Conservation (phyloP, 23 tunicate species). For the Ascidia mentula region DNA sequence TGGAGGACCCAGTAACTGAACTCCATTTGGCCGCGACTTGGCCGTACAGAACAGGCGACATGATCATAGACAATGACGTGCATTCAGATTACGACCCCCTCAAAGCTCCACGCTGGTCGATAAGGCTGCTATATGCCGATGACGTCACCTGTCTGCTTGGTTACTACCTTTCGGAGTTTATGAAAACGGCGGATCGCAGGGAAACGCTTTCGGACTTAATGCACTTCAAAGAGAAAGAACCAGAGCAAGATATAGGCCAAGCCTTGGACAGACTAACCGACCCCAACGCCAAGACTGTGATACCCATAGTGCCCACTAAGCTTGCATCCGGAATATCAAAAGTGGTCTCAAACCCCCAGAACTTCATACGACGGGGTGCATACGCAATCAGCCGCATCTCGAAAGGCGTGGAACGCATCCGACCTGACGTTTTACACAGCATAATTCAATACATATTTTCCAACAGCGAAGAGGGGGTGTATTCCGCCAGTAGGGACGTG, state of each 20-base stretch:
- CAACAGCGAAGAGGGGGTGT: not conserved
- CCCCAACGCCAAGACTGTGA: slow-evolving; percentile 21
- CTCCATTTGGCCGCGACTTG: slow-evolving; percentile 73
- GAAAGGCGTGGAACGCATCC: slow-evolving; percentile 34
- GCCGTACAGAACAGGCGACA: slow-evolving; percentile 60
- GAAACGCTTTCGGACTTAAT: slow-evolving; percentile 56
- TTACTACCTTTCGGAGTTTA: slow-evolving; percentile 48
- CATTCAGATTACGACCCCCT: slow-evolving; percentile 62
- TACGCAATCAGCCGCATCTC: slow-evolving; percentile 46
- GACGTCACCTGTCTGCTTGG: slow-evolving; percentile 54
- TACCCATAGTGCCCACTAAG: slow-evolving; percentile 52
- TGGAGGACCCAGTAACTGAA: slow-evolving; percentile 79
- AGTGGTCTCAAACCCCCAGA: slow-evolving; percentile 62
- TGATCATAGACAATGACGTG: slow-evolving; percentile 65
- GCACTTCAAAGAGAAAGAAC: slow-evolving; percentile 12
- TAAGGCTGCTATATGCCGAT: slow-evolving; percentile 65
- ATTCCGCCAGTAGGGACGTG: not conserved
- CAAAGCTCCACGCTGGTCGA: slow-evolving; percentile 66
- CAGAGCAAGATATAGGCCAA: slow-evolving; percentile 69
- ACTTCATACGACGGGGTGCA: slow-evolving; percentile 51
- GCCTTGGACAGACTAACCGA: slow-evolving; percentile 72
- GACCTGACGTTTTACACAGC: slow-evolving; percentile 38
- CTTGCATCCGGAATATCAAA: slow-evolving; percentile 74
- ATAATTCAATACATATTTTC: slow-evolving; percentile 53
- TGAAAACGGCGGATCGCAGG: slow-evolving; percentile 36